Evolutionary conservation across 2,888 invertebrate genomes (phyloP), one percentile per base, ranked within the genome.

Genomic region (Idaea biselata): DNA sequence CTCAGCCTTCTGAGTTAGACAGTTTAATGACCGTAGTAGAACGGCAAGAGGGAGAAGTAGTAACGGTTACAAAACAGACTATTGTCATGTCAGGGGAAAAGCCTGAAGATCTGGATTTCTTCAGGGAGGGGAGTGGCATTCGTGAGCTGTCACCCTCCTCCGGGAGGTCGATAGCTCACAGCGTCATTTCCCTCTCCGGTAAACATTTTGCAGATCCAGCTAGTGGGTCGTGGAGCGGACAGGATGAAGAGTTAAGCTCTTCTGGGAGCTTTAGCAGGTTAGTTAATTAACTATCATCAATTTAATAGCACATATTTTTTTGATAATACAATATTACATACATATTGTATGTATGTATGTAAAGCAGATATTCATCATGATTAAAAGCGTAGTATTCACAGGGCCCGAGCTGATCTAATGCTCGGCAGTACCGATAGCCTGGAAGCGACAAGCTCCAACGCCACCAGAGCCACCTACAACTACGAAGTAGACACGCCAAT

Each of bases 401-500:
- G 88, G 58, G 92, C 91, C 2, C 87, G 93, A 16, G 93, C 93
- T 54, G 94, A 94, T 68, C 75, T 93, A 58, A 94, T 95, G 76
- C 77, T 90, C 7, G 95, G 95, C 58, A 96, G 95, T 75, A 95
- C 95, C 0, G 96, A 95, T 70, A 96, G 95, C 70, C 81, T 96
- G 61, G 97, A 97, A 76, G 95, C 95, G 3, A 96, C 96, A 8
- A 96, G 96, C 72, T 96, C 96, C 0, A 95, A 95, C 58, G 96
- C 96, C 0, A 97, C 97, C 1, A 95, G 97, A 73, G 97, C 97
- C 14, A 97, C 97, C 0, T 96, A 96, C 79, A 96, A 96, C 80
- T 96, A 96, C 71, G 97, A 97, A 83, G 96, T 96, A 0, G 97
- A 97, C 78, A 97, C 97, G 0, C 95, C 96, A 55, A 96, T 97